phyloP scores from a whole-genome alignment of 2,888 invertebrate genomes.

The Trissoscelio sp. region DNA sequence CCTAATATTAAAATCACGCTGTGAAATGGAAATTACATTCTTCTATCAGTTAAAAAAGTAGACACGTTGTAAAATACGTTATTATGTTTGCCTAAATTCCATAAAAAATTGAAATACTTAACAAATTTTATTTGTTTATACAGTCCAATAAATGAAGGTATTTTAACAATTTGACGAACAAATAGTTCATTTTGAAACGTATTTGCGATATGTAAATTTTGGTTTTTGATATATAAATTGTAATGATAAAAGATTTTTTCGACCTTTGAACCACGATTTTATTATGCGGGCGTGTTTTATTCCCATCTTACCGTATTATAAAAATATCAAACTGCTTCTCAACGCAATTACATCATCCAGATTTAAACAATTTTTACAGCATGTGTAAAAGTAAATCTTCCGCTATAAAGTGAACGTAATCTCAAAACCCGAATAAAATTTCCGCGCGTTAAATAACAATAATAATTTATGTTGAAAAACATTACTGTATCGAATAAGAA shows the following conservation, averaged over 20 bases:
- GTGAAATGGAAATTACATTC: no score
- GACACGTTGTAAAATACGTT: no score
- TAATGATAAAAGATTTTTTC: neutral
- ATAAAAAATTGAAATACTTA: no score
- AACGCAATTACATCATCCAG: neutral
- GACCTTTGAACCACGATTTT: slow-evolving; percentile 13
- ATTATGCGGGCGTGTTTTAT: slow-evolving; percentile 19
- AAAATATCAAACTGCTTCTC: slow-evolving; percentile 1
- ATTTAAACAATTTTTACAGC: slow-evolving; percentile 33
- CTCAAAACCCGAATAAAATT: slow-evolving; percentile 9
- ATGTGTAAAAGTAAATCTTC: slow-evolving; percentile 21
- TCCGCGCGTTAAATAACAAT: slow-evolving; percentile 6
- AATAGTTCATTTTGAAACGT: no score
- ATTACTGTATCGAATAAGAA: slow-evolving; percentile 7
- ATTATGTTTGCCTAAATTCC: no score
- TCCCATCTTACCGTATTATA: slow-evolving; percentile 10
- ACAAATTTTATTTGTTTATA: no score
- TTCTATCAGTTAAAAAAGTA: no score
- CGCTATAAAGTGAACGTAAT: slow-evolving; percentile 1
- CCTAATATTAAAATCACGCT: no score
- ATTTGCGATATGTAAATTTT: no score
- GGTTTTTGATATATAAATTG: neutral
- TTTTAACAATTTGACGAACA: no score
- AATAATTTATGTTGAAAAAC: slow-evolving; percentile 33
- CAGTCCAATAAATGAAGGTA: no score